These are phyloP conservation scores for Dendroctonus valens DNA, from an alignment of 1,140 invertebrate species.

Conservation along the genomic window DNA sequence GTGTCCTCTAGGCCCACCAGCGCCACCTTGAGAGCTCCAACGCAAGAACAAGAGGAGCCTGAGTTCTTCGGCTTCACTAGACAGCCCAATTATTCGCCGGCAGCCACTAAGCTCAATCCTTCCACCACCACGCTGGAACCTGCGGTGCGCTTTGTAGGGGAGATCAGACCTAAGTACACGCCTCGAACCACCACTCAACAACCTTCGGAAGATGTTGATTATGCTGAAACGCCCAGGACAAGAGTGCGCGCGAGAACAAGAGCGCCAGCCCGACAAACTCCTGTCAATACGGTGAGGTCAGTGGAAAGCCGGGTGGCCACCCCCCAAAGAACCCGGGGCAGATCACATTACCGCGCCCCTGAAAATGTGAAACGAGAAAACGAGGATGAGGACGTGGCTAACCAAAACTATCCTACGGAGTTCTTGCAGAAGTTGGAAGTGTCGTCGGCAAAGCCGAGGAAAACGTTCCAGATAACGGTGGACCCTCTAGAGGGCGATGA, in stretches of 20 bases:
- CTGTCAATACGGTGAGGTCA: neutral
- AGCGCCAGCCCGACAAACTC: conserved; percentile 32
- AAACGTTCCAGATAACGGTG: conserved; percentile 47
- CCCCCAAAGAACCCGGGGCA: conserved; percentile 40
- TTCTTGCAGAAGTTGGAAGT: conserved; percentile 39
- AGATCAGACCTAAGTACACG: conserved; percentile 46
- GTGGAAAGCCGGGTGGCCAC: conserved; percentile 30
- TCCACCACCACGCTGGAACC: conserved; percentile 1
- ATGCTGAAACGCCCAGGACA: conserved; percentile 32
- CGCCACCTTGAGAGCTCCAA: conserved; percentile 21
- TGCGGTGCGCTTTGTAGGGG: conserved; percentile 44
- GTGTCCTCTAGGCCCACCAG: conserved; percentile 35
- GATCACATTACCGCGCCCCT: conserved; percentile 41
- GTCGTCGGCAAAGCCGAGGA: conserved; percentile 26
- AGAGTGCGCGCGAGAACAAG: conserved; percentile 38
- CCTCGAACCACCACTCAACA: neutral
- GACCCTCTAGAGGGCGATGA: conserved; percentile 37
- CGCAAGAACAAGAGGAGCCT: conserved; percentile 37
- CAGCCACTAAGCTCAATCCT: conserved; percentile 7
- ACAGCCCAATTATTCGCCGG: conserved; percentile 40
- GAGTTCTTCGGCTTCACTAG: conserved; percentile 50
- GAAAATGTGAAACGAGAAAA: conserved; percentile 37
- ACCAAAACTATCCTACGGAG: conserved; percentile 44
- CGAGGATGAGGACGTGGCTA: conserved; percentile 42
- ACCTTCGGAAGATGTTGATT: conserved; percentile 15